Evolutionary conservation across 2,113 vertebrate species (phyloP).

Genomic region (Zapus hudsonius): DNA sequence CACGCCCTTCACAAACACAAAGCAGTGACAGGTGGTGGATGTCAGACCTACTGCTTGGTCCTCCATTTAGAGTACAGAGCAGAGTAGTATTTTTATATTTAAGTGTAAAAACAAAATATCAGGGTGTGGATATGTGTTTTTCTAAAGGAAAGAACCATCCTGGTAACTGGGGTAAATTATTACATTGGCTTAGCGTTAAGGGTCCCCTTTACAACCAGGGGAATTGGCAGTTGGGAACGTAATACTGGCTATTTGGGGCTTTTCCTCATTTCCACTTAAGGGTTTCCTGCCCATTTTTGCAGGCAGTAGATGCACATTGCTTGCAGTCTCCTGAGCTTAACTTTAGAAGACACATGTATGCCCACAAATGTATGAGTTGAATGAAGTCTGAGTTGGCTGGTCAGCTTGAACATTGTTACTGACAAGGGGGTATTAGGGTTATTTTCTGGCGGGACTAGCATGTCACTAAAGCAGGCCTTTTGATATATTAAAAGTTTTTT

Average conservation of each 20-base stretch:
- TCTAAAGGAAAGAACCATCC: conserved; percentile 22
- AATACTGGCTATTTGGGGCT: neutral
- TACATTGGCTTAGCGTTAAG: neutral
- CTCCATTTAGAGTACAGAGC: conserved; percentile 83
- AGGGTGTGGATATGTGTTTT: conserved; percentile 45
- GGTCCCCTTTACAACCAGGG: neutral
- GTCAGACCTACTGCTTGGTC: neutral
- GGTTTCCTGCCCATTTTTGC: neutral
- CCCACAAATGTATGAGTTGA: conserved; percentile 47
- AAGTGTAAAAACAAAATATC: conserved; percentile 86
- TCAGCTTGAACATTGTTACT: no score
- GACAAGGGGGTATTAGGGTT: no score
- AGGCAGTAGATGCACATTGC: no score
- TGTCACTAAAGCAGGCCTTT: conserved; percentile 87
- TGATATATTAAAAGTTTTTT: conserved; percentile 76
- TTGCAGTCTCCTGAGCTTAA: neutral
- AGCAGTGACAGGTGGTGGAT: neutral
- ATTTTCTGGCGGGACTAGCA: conserved; percentile 78
- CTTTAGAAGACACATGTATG: neutral
- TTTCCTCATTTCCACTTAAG: neutral
- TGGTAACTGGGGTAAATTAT: neutral
- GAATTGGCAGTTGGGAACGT: neutral
- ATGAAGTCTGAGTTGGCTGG: conserved; percentile 82
- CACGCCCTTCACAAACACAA: neutral
- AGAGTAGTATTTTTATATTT: conserved; percentile 91